phyloP scores from a whole-genome alignment of 2,113 vertebrate species.

The Cheirogaleus medius region DNA sequence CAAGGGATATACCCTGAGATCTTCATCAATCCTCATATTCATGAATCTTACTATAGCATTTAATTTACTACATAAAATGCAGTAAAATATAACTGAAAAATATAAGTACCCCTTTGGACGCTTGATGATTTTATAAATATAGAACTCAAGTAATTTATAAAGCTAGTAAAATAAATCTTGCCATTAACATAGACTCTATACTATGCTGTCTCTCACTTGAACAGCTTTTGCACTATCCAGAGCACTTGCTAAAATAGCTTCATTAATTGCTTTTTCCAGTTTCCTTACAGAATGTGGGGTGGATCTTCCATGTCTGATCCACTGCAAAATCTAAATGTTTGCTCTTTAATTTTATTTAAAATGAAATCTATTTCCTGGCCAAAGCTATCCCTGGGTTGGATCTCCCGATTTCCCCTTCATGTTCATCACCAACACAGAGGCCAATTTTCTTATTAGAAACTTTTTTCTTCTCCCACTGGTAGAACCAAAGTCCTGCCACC shows the following conservation, averaged over 20 bases:
- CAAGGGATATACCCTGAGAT: not conserved
- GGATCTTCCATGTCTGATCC: not conserved
- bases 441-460: not conserved
- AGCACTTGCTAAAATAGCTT: not conserved
- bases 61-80: constrained; percentile 48
- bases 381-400: not conserved
- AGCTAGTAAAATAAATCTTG: constrained; percentile 42
- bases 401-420: not conserved
- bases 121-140: constrained; percentile 58
- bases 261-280: not conserved
- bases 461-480: not conserved
- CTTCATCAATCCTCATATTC: constrained; percentile 10
- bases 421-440: not conserved
- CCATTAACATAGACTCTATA: constrained; percentile 16
- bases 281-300: not conserved
- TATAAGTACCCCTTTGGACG: constrained; percentile 50
- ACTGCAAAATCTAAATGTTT: not conserved
- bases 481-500: not conserved
- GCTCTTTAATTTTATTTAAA: too few relatives aligned
- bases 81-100: constrained; percentile 65
- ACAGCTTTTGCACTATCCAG: not conserved
- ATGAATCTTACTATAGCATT: constrained; percentile 37
- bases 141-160: constrained; percentile 54
- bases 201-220: not conserved
- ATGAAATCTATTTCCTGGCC: not conserved